Percentiles rank a stretch among this genome's conserved stretches.
phyloP scores from a whole-genome alignment of 2,888 invertebrate species.

The Gymnoscelis rufifasciata region DNA sequence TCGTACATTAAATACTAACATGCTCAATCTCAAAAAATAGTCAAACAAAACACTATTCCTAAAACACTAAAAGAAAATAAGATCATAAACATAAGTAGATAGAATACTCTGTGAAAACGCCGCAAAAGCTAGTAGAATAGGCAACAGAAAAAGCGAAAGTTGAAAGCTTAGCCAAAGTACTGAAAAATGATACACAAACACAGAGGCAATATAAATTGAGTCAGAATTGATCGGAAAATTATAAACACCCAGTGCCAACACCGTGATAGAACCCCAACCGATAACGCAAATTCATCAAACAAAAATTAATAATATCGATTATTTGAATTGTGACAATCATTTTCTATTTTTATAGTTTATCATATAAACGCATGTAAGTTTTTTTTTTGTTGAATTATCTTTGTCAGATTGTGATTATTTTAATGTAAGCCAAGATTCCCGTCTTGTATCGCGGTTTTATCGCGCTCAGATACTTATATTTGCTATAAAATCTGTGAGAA shows the following conservation, averaged over 20 bases:
- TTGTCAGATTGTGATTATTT: no score
- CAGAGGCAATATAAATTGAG: conserved; percentile 42
- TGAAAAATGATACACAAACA: conserved; percentile 20
- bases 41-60: no score
- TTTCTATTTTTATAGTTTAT: no score
- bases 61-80: conserved; percentile 26
- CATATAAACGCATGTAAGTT: no score
- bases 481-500: no score
- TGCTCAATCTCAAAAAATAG: no score
- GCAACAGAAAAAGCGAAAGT: conserved; percentile 22
- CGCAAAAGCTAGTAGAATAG: conserved; percentile 19
- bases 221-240: conserved; percentile 49
- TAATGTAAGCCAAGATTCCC: no score
- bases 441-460: no score
- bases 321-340: no score
- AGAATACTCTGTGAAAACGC: conserved; percentile 8
- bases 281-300: conserved; percentile 64
- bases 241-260: conserved; percentile 64
- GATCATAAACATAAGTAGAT: neutral
- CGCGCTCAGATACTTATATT: no score
- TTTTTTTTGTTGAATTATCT: no score
- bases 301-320: conserved; percentile 32
- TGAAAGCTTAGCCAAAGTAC: conserved; percentile 15
- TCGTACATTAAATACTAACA: no score
- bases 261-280: conserved; percentile 60